Evolutionary conservation across 1,140 invertebrate species (phyloP), one percentile per base, ranked within the genome.

Genomic region (Zaprionus davidi): DNA sequence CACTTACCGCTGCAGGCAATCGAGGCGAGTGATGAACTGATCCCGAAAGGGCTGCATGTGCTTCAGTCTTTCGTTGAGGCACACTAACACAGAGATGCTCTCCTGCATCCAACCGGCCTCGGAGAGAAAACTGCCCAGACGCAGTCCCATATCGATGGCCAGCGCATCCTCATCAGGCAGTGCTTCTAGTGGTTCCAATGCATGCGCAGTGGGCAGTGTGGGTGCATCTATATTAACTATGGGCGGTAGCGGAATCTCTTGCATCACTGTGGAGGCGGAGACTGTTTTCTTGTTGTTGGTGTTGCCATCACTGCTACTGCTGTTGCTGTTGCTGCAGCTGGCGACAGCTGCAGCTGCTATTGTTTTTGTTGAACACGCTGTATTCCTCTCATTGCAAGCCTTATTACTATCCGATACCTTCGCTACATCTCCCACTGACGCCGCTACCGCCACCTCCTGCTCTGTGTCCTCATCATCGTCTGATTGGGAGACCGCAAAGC

Each of bases 91-190:
- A 26, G 94, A 93, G 85, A 96, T 95, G 85, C 96, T 96, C 83
- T 96, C 95, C 31, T 92, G 91, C 93, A 96, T 97, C 96, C 96
- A 97, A 1, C 97, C 97, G n/a, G 96, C 96, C 82, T 98, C 97
- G 82, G 95, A 96, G 1, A 98, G 94, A 93, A 98, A 98, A 63
- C 95, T 95, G 75, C 97, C 96, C 78, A 96, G 76, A 82, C 93
- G 92, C 44, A 96, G 79, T 38, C 95, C 95, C 38, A 95, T 78
- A 79, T 95, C 94, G 65, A 95, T 94, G 17, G 93, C 76, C 5
- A 62, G 13, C 1, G 17, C 36, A 55, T 81, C 76, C 11, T 82
- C 71, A 3, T 41, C 20, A n/a, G 53, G n/a, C 53, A 64, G 31
- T 6, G 46, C 1, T 17, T 56, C 38, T 28, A 58, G 17, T 24